Conservation (phyloP, 2,888 invertebrate species). For the Crematogaster levior region DNA sequence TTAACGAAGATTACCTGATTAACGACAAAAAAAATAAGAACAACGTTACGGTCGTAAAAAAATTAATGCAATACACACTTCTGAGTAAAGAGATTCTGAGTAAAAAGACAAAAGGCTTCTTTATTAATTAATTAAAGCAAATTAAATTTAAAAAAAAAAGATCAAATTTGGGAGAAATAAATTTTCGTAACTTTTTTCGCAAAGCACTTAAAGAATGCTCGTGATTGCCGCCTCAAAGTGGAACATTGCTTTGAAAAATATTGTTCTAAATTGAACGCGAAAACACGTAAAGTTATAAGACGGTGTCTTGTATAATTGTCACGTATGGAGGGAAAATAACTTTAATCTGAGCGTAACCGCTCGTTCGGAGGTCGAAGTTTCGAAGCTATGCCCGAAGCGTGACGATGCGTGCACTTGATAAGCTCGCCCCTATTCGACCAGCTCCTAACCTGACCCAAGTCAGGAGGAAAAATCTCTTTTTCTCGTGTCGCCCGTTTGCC, state of each 20-base stretch:
- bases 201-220: neutral
- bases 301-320: conserved; percentile 33
- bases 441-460: conserved; percentile 14
- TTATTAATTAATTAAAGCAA: conserved; percentile 1
- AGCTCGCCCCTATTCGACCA: conserved; percentile 13
- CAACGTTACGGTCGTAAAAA: neutral
- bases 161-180: neutral
- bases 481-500: conserved; percentile 19
- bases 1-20: neutral
- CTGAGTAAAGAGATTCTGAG: neutral
- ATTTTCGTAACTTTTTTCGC: neutral
- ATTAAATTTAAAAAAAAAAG: neutral
- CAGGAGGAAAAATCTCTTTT: conserved; percentile 19
- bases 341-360: conserved; percentile 21
- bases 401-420: conserved; percentile 44
- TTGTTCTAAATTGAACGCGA: neutral
- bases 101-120: neutral
- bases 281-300: conserved; percentile 8
- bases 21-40: neutral
- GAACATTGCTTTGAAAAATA: neutral
- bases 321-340: conserved; percentile 23
- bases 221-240: neutral
- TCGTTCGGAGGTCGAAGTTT: conserved; percentile 18
- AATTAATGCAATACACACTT: neutral
- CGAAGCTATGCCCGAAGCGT: conserved; percentile 43